Evolutionary conservation across 2,888 invertebrate species (phyloP).

Genomic region (Mellilla xanthometata): DNA sequence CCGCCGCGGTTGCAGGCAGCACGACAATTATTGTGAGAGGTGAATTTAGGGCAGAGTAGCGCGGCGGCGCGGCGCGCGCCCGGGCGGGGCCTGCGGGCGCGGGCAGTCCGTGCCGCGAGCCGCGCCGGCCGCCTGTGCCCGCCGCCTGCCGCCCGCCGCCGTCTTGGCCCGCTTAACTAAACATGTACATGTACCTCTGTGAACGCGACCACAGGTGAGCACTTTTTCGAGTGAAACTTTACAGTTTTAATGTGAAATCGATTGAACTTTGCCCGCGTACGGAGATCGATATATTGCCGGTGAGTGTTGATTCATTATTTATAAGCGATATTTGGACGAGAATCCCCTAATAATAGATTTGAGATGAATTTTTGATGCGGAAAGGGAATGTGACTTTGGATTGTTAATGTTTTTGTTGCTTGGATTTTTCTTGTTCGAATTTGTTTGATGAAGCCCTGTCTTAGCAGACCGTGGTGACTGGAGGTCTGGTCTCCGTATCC

Average conservation of each 20-base stretch:
- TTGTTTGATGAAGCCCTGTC: not conserved
- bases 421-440: no score
- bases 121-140: slow-evolving; percentile 59
- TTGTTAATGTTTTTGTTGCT: slow-evolving; percentile 8
- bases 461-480: not conserved
- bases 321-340: slow-evolving; percentile 49
- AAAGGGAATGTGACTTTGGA: slow-evolving; percentile 23
- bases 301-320: slow-evolving; percentile 56
- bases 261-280: slow-evolving; percentile 51
- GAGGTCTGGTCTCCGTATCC: slow-evolving; percentile 29
- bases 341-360: slow-evolving; percentile 46
- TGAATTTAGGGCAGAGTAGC: slow-evolving; percentile 75
- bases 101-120: slow-evolving; percentile 57
- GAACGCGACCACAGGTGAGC: slow-evolving; percentile 60
- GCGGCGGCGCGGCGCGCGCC: slow-evolving; percentile 53
- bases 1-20: slow-evolving; percentile 73
- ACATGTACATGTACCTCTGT: slow-evolving; percentile 52
- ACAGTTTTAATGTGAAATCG: slow-evolving; percentile 58
- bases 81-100: slow-evolving; percentile 27
- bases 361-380: slow-evolving; percentile 35
- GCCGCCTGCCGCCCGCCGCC: slow-evolving; percentile 28
- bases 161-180: slow-evolving; percentile 40
- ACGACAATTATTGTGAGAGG: slow-evolving; percentile 70
- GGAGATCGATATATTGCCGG: slow-evolving; percentile 61
- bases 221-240: slow-evolving; percentile 55